Base-by-base conservation (phyloP, 2,797 vertebrate species). In the Sorex maritimensis region DNA sequence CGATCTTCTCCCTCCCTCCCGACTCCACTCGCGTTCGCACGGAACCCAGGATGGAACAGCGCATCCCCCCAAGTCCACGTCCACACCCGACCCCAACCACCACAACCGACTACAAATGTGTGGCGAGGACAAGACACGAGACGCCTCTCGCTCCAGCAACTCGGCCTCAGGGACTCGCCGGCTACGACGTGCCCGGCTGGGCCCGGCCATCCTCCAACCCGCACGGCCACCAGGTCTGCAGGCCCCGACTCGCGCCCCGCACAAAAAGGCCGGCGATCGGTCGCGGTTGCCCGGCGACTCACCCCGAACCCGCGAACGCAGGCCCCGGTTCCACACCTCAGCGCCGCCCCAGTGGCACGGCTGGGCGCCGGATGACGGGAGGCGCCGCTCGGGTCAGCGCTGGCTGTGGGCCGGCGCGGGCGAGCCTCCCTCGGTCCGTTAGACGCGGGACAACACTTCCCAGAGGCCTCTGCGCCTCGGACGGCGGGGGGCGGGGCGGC, bases 401-500 rank as follows among this genome's bases (percentile, higher is more conserved):
- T 6, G 23, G 55, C 73, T 0, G 34, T 0, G 44, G 30, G 34
- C 7, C 49, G 2, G 15, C 87, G 10, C 81, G 6, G 61, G 90
- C 3, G 65, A 55, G 52, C 41, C 41, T 44, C 86, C 79, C 38
- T 11, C 0, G 67, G 63, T 82, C 90, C 82, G 81, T 83, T 92
- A 94, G 86, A 24, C 11, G 61, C 75, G 0, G 24, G 74, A 79
- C 67, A 46, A 68, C 86, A 26, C 68, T 95, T 95, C 96, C 96
- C 96, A 95, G 80, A 90, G 15, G n/a, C 13, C 93, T 86, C 83
- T 34, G 94, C 15, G 3, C 73, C 41, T 8, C 15, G 58, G 68
- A 9, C 12, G 65, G 58, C 55, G 0, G 23, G 71, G 41, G 41
- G 41, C 41, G 41, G 41, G 41, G 41, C 41, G 41, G 41, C 41